Base-by-base conservation (phyloP, 2,888 invertebrate genomes). In the Acronicta psi region DNA sequence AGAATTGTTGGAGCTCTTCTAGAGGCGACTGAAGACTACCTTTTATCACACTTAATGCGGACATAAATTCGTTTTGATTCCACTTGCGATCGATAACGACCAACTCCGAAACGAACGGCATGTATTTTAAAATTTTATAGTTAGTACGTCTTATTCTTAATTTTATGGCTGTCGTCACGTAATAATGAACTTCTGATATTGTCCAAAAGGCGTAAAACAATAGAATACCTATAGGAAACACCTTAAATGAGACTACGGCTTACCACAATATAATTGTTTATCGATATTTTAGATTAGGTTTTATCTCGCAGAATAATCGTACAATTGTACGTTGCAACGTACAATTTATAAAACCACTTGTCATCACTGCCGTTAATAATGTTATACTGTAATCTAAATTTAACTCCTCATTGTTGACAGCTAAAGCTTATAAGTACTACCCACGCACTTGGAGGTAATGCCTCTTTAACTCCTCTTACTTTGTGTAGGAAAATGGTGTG, bases 341-440 rank as follows among this genome's bases (percentile, higher is more conserved):
- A 47, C 16, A 47, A 66, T 23, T 7, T 1, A 36, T 2, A 5
- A 25, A 47, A 23, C 46, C 20, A 31, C 16, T 25, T 37, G 31
- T 69, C 59, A 59, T 46, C 40, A 36, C 38, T 11, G 14, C 54
- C 38, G 34, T 71, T 42, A 62, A 53, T 56, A 44, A 37, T 44
- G 38, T 47, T 51, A 52, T 47, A 65, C 51, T 51, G 51, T 42
- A 31, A 45, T 69, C n/a, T 63, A 58, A 49, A 58, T 51, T 58
- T 50, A 60, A 49, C 60, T 61, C 17, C 37, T 54, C 13, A 41
- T 50, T 54, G 40, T 69, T 45, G 52, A 56, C 41, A 68, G 17
- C 44, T 56, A 41, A 50, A 58, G 42, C 41, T 18, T 47, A 43
- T 51, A 45, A 59, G 56, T 18, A 54, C 47, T 45, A 37, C 65